Conservation (phyloP, 2,888 invertebrate genomes). For the Endotricha flammealis region DNA sequence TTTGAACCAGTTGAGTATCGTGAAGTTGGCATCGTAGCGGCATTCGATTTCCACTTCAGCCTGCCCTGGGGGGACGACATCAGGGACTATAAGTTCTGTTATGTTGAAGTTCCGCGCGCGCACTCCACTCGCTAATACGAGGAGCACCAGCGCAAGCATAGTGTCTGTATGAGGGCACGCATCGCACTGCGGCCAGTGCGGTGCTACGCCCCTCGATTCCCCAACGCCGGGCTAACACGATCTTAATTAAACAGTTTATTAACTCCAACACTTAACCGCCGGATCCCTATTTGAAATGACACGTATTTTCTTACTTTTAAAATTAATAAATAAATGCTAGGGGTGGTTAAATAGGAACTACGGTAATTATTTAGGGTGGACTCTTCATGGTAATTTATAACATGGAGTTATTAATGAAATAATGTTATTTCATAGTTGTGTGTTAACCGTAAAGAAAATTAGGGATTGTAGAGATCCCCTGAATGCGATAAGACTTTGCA, state of each 20-base stretch:
- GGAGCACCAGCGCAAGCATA: conserved; percentile 48
- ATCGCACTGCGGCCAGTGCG: conserved; percentile 48
- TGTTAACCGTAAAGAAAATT: too few species aligned
- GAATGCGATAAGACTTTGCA: too few species aligned
- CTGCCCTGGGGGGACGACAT: conserved; percentile 44
- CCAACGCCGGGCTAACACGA: conserved; percentile 46
- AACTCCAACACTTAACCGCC: conserved; percentile 70
- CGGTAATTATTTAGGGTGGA: conserved; percentile 21
- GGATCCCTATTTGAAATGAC: conserved; percentile 41
- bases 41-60: conserved; percentile 60
- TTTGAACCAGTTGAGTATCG: conserved; percentile 65
- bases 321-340: conserved; percentile 63
- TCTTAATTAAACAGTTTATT: conserved; percentile 76
- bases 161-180: conserved; percentile 52
- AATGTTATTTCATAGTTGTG: background rate
- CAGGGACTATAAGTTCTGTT: conserved; percentile 53
- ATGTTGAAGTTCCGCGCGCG: conserved; percentile 51
- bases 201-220: conserved; percentile 17
- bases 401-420: background rate
- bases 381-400: background rate
- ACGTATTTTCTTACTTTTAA: conserved; percentile 40
- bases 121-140: conserved; percentile 27
- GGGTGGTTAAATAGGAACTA: conserved; percentile 42
- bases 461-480: too few species aligned
- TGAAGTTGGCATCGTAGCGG: conserved; percentile 65